phyloP scores from a whole-genome alignment of 2,797 vertebrate genomes.

The Myotis daubentonii region DNA sequence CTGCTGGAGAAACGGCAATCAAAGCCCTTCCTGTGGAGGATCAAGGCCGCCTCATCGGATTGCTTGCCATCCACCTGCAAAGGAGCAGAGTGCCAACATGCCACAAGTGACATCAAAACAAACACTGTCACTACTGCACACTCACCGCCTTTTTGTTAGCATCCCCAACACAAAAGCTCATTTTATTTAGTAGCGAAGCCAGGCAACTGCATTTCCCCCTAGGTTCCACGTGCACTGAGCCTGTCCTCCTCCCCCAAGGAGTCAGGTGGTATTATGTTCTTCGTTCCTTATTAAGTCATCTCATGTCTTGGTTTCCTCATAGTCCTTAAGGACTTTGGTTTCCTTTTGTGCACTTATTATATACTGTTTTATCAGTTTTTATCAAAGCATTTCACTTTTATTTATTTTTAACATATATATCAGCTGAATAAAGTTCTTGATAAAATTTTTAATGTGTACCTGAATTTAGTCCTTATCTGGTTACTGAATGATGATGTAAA shows the following conservation, averaged over 20 bases:
- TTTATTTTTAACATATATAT: background rate
- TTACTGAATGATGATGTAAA: background rate
- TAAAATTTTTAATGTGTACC: background rate
- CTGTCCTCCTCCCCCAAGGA: too few species aligned
- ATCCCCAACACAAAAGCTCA: background rate
- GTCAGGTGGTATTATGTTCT: background rate
- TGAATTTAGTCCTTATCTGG: background rate
- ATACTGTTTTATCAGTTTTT: background rate
- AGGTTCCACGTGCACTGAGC: background rate
- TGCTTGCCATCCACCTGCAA: conserved; percentile 87
- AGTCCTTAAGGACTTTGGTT: background rate
- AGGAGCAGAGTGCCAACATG: background rate
- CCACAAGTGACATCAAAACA: background rate
- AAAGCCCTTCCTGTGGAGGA: conserved; percentile 94
- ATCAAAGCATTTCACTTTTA: background rate
- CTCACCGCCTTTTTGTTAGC: background rate
- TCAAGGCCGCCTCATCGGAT: conserved; percentile 92
- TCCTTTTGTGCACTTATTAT: background rate
- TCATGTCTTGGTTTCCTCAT: background rate
- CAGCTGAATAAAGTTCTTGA: background rate
- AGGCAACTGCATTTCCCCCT: background rate
- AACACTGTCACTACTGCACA: background rate
- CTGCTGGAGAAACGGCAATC: conserved; percentile 90
- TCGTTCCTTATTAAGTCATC: background rate
- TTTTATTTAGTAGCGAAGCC: background rate